phyloP scores from a whole-genome alignment of 2,797 vertebrate species.

The Etheostoma perlongum region DNA sequence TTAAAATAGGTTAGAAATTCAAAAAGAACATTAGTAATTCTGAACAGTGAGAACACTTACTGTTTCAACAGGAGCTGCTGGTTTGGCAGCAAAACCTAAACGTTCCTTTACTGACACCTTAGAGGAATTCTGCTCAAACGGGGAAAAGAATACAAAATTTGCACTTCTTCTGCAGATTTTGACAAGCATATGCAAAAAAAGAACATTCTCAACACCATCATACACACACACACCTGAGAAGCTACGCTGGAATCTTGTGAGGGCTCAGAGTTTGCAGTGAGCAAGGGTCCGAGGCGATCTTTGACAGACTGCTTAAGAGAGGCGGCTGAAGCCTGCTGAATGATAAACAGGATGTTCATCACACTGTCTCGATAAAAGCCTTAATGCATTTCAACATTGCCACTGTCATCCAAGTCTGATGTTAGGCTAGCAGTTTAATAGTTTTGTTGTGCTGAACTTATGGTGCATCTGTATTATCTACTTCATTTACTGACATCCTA shows the following conservation, averaged over 20 bases:
- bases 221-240: slow-evolving; percentile 85
- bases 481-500: not conserved
- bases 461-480: not conserved
- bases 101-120: slow-evolving; percentile 95
- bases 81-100: slow-evolving; percentile 92
- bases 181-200: slow-evolving; percentile 32
- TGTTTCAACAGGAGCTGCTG: slow-evolving; percentile 90
- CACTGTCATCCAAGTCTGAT: not conserved
- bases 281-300: slow-evolving; percentile 93
- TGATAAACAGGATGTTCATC: slow-evolving; percentile 45
- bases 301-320: slow-evolving; percentile 95
- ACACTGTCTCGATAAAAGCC: not conserved
- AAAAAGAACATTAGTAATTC: not conserved
- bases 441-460: not conserved
- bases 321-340: slow-evolving; percentile 84
- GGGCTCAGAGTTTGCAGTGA: slow-evolving; percentile 87
- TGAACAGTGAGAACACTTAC: slow-evolving; percentile 65
- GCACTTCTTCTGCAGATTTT: slow-evolving; percentile 26
- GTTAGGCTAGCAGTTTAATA: not conserved
- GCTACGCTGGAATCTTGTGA: slow-evolving; percentile 85
- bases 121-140: slow-evolving; percentile 85
- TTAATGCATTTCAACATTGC: not conserved
- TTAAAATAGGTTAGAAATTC: not conserved
- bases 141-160: slow-evolving; percentile 3
- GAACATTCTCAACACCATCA: not conserved